Base-by-base conservation (phyloP, 2,113 vertebrate genomes). In the Caranx ignobilis region DNA sequence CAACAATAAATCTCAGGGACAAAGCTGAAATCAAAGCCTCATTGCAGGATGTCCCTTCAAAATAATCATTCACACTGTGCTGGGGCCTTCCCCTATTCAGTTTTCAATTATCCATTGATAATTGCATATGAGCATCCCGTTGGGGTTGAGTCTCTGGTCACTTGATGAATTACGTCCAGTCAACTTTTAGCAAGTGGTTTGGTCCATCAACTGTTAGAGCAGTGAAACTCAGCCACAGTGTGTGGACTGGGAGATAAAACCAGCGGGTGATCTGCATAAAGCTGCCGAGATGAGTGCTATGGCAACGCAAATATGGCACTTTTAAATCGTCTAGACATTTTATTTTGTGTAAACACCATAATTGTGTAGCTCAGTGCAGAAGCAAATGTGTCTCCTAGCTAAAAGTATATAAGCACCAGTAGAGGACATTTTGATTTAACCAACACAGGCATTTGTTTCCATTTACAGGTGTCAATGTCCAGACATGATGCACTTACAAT, bases 21-120 rank as follows among this genome's bases (percentile, higher is more conserved):
- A 65, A 57, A 56, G 4, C 15, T 31, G 39, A 64, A 75, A 55
- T 1, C n/a, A 52, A 68, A 55, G 48, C 12, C 11, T 57, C 10
- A 52, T 59, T 65, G 19, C 50, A 71, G 16, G 1, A n/a, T 1
- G 43, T 45, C 31, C 37, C 45, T 45, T 59, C 35, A 34, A 6
- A 61, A 66, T 10, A 32, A 4, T 26, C 8, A 55, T 31, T 45
- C 41, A 16, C 4, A 43, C 43, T 60, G 4, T 18, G 54, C 19
- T 55, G 19, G 56, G 47, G 37, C 6, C 65, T 71, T n/a, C n/a
- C n/a, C 31, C 11, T 19, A 64, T 52, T 82, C 10, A 26, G 12
- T 15, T 57, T 71, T 43, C 21, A 76, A 45, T 70, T 57, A 52
- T 50, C 43, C 34, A 75, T 64, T 64, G 50, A 75, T 69, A 39